Percentiles rank a stretch among this genome's conserved stretches.
Evolutionary conservation across 2,888 invertebrate genomes (phyloP).

Genomic region (Eupithecia subfuscata): DNA sequence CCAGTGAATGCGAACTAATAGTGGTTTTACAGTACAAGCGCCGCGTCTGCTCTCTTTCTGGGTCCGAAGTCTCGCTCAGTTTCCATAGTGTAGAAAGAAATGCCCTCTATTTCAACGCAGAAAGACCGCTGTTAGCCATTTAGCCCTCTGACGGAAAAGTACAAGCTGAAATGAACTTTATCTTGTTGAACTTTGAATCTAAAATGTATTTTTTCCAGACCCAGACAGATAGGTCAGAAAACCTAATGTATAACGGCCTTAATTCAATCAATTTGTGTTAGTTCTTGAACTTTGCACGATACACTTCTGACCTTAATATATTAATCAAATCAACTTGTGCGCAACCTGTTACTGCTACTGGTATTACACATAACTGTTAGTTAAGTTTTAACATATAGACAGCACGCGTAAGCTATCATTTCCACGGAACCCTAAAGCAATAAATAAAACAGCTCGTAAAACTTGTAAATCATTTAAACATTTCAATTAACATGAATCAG

Average conservation of each 20-base stretch:
- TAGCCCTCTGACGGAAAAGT: too few relatives aligned
- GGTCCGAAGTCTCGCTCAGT: too few relatives aligned
- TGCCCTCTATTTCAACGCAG: too few relatives aligned
- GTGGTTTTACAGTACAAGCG: too few relatives aligned
- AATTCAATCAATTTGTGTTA: not conserved
- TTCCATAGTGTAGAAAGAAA: too few relatives aligned
- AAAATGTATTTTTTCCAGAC: too few relatives aligned
- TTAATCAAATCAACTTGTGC: not conserved
- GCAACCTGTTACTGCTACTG: not conserved
- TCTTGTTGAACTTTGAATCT: too few relatives aligned
- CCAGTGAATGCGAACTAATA: too few relatives aligned
- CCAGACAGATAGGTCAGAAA: too few relatives aligned
- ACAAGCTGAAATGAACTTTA: too few relatives aligned
- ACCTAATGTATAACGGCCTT: not conserved
- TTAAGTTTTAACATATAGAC: not conserved
- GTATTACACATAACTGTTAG: not conserved
- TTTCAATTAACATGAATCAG: constrained; percentile 33
- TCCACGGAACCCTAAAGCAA: constrained; percentile 11
- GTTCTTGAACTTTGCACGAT: not conserved
- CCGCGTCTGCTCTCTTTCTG: too few relatives aligned
- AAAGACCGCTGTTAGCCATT: too few relatives aligned
- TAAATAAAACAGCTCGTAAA: constrained; percentile 18
- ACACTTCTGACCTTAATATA: not conserved
- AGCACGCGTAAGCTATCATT: not conserved
- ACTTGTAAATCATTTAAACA: constrained; percentile 21